Conservation (phyloP, 2,113 vertebrate genomes). For the Tapirus terrestris region DNA sequence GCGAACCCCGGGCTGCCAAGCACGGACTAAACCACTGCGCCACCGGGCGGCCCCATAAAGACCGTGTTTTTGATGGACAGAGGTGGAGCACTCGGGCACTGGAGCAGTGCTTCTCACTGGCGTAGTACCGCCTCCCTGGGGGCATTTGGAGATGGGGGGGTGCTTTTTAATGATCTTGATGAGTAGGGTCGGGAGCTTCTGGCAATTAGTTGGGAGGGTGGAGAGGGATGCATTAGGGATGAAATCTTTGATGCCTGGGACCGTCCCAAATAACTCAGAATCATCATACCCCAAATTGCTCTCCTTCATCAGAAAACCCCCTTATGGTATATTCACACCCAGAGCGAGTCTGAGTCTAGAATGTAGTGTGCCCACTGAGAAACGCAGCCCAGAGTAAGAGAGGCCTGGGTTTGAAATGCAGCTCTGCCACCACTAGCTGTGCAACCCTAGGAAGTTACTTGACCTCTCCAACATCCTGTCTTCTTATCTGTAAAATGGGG, state of each 20-base stretch:
- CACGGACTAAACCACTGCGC: no score
- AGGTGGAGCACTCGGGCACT: neutral
- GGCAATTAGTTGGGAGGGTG: neutral
- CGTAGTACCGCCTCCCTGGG: neutral
- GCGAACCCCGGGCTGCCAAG: no score
- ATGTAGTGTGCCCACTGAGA: rapidly evolving
- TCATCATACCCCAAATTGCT: neutral
- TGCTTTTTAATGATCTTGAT: neutral
- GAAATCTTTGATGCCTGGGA: neutral
- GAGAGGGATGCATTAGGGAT: neutral
- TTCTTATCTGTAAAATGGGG: neutral
- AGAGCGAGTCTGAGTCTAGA: neutral
- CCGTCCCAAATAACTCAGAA: neutral
- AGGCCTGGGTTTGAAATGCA: neutral
- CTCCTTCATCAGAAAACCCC: neutral
- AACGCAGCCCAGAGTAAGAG: rapidly evolving
- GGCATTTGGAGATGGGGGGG: neutral
- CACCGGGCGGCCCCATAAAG: no score
- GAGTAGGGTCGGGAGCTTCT: neutral
- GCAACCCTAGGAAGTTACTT: neutral
- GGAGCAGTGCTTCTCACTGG: neutral
- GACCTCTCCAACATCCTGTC: neutral
- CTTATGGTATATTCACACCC: no score
- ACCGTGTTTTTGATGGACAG: neutral
- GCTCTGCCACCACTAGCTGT: neutral